Percentiles rank a stretch among this genome's conserved stretches.
Conservation (phyloP, 2,797 vertebrate species). For the Rhinogobio ventralis region DNA sequence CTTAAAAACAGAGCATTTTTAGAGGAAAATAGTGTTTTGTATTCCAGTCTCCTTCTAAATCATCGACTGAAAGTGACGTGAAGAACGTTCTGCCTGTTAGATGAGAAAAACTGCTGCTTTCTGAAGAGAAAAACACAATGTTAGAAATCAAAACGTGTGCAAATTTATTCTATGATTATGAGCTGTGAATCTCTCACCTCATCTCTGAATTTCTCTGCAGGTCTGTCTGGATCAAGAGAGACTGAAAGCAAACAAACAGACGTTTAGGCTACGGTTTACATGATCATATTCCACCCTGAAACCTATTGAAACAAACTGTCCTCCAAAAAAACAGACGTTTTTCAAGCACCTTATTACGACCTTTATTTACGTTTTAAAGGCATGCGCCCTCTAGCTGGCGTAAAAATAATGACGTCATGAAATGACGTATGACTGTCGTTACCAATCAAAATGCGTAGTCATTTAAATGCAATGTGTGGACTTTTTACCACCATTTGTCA, state of each 20-base stretch:
- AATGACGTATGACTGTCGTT: too few relatives aligned
- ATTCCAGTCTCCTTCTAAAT: background rate
- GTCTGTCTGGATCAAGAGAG: background rate
- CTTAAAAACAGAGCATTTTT: background rate
- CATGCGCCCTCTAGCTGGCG: too few relatives aligned
- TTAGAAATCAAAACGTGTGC: background rate
- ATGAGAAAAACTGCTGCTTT: background rate
- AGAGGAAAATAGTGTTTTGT: background rate
- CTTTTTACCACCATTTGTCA: too few relatives aligned
- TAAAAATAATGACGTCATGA: too few relatives aligned
- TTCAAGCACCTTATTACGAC: too few relatives aligned
- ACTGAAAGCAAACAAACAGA: background rate
- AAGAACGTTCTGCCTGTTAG: background rate
- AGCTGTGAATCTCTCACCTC: background rate
- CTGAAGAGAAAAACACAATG: background rate
- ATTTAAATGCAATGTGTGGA: too few relatives aligned
- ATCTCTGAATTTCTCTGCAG: background rate
- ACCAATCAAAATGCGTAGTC: too few relatives aligned
- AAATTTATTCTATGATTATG: background rate
- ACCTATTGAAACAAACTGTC: too few relatives aligned
- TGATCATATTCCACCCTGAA: background rate
- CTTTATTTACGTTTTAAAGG: too few relatives aligned
- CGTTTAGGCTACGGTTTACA: background rate
- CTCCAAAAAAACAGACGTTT: too few relatives aligned
- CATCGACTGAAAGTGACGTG: background rate